Conservation (phyloP, 2,113 vertebrate species). For the Leucopternis melanops region DNA sequence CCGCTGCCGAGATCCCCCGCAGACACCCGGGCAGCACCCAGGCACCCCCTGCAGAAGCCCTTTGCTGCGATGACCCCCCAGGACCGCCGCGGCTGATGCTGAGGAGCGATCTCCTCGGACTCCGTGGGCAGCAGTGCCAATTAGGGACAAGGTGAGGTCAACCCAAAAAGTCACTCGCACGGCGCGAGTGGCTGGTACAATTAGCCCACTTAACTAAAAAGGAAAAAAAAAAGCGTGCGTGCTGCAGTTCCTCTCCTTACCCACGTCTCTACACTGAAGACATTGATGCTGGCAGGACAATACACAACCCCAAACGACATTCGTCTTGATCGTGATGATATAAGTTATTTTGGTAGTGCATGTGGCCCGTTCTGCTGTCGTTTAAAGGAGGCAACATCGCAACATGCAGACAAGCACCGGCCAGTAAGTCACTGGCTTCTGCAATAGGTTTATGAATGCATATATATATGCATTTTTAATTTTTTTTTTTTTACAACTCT, state of each 20-base stretch:
- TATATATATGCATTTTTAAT: rapidly evolving
- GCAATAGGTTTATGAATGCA: background rate
- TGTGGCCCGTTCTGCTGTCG: rapidly evolving
- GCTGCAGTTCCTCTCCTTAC: background rate
- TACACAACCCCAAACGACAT: rapidly evolving
- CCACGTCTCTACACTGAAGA: rapidly evolving
- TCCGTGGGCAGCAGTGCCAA: rapidly evolving
- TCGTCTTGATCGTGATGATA: rapidly evolving
- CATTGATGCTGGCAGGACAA: background rate
- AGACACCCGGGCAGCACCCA: background rate
- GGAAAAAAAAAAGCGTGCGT: rapidly evolving
- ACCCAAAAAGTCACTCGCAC: background rate
- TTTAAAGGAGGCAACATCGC: background rate
- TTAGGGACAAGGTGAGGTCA: background rate
- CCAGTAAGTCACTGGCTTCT: background rate
- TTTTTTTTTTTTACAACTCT: background rate
- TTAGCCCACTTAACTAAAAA: background rate
- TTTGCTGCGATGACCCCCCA: rapidly evolving
- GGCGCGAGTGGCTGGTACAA: rapidly evolving
- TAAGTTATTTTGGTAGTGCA: background rate
- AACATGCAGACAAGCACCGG: background rate
- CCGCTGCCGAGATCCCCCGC: rapidly evolving
- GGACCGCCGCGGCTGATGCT: background rate
- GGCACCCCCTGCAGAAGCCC: too few species aligned
- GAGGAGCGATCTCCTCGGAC: rapidly evolving